Percentiles rank a stretch among this genome's conserved stretches.
These are phyloP conservation scores for Aethina tumida DNA, from an alignment of 1,140 invertebrate species.

Conservation along the genomic window DNA sequence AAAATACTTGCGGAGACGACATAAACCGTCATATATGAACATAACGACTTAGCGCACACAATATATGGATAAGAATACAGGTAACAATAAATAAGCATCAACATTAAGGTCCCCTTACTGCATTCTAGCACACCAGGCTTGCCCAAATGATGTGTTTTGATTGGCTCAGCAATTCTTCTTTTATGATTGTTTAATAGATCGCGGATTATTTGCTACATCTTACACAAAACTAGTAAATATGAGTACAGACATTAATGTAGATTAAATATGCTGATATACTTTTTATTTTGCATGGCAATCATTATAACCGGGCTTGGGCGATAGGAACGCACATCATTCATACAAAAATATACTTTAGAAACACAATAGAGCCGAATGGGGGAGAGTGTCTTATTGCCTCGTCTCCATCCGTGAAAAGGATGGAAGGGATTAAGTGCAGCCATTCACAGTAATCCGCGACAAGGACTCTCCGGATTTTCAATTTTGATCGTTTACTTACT, in stretches of 20 bases:
- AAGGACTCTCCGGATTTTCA: slow-evolving; percentile 25
- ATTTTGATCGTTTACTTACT: slow-evolving; percentile 15
- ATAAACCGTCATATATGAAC: slow-evolving; percentile 16
- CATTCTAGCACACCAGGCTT: slow-evolving; percentile 19
- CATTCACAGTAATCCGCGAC: slow-evolving; percentile 38
- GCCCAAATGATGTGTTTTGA: slow-evolving; percentile 31
- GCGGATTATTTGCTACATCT: slow-evolving; percentile 17
- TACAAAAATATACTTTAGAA: slow-evolving; percentile 10
- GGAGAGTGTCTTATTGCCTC: slow-evolving; percentile 33
- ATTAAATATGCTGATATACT: slow-evolving; percentile 10
- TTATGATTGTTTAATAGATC: slow-evolving; percentile 20
- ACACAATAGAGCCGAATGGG: slow-evolving; percentile 11
- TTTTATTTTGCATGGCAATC: slow-evolving; percentile 25
- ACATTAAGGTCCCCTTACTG: slow-evolving; percentile 27
- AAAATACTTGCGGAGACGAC: slow-evolving; percentile 22
- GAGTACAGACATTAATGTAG: slow-evolving; percentile 23
- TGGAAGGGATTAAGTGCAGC: slow-evolving; percentile 37
- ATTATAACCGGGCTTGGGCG: slow-evolving; percentile 27
- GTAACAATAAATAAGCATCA: slow-evolving; percentile 16
- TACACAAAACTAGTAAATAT: too few species aligned
- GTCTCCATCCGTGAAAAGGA: slow-evolving; percentile 16
- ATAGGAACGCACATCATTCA: slow-evolving; percentile 27
- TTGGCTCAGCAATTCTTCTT: slow-evolving; percentile 39
- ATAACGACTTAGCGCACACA: slow-evolving; percentile 12
- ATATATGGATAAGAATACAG: slow-evolving; percentile 11